These are phyloP conservation scores for Sogatella furcifera DNA, from an alignment of 1,140 invertebrate genomes.

Conservation along the genomic window DNA sequence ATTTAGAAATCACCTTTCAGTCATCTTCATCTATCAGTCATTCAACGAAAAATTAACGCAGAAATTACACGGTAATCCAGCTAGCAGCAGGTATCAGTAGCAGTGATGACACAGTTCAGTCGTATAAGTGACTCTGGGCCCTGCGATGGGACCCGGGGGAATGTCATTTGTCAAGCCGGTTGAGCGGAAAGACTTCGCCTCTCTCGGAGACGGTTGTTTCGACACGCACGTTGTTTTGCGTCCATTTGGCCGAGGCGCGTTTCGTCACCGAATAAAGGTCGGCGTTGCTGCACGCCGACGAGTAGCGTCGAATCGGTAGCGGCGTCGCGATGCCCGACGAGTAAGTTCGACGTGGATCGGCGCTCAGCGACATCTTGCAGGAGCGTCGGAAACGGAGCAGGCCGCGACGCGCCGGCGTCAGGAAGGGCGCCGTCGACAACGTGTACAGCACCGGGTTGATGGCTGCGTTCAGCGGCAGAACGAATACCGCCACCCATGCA, in stretches of 20 bases:
- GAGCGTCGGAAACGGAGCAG: constrained; percentile 14
- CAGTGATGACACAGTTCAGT: too few species aligned
- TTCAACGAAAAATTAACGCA: too few species aligned
- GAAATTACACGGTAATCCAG: too few species aligned
- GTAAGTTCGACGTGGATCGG: not conserved
- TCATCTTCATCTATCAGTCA: too few species aligned
- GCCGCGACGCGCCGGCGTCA: constrained; percentile 18
- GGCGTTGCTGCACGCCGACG: not conserved
- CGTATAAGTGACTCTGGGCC: not conserved
- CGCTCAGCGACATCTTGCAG: constrained; percentile 8
- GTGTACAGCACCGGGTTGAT: constrained; percentile 46
- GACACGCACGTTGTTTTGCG: not conserved
- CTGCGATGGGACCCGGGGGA: not conserved
- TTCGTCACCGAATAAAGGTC: not conserved
- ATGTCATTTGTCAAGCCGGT: not conserved
- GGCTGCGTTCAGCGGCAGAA: constrained; percentile 44
- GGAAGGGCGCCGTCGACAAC: constrained; percentile 34
- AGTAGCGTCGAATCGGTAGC: not conserved
- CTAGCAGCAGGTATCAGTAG: not conserved
- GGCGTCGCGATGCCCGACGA: not conserved
- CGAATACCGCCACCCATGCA: constrained; percentile 47
- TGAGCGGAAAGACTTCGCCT: not conserved
- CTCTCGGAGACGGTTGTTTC: not conserved
- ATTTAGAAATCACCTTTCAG: too few species aligned
- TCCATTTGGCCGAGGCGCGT: not conserved